These are phyloP conservation scores for Platerodrilus igneus DNA, from an alignment of 2,888 invertebrate genomes.

Conservation along the genomic window DNA sequence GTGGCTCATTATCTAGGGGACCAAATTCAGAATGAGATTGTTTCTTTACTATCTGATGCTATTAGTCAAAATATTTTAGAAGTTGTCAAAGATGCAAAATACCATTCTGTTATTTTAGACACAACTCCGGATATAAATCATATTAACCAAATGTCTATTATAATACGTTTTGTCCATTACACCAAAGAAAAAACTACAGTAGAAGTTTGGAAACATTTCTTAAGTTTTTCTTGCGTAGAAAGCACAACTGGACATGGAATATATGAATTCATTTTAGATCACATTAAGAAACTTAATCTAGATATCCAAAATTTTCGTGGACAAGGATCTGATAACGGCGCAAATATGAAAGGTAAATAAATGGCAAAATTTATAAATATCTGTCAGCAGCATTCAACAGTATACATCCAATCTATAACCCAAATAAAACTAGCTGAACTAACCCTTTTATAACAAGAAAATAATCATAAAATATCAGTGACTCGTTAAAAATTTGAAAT, in stretches of 20 bases:
- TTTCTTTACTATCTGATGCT: not conserved
- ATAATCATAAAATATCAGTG: too few species aligned
- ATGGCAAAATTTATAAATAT: too few species aligned
- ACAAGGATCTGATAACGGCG: conserved; percentile 1
- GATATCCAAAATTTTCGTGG: not conserved
- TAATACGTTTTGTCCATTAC: not conserved
- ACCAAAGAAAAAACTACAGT: conserved; percentile 1
- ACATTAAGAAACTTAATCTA: not conserved
- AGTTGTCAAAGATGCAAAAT: not conserved
- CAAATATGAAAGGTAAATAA: too few species aligned
- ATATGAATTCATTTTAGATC: not conserved
- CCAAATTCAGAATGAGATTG: too few species aligned
- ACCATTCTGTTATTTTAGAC: not conserved
- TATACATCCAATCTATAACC: too few species aligned
- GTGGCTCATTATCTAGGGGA: too few species aligned
- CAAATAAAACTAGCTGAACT: too few species aligned
- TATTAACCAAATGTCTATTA: not conserved
- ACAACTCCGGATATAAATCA: not conserved
- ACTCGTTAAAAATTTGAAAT: too few species aligned
- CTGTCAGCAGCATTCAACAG: too few species aligned
- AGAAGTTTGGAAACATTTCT: too few species aligned
- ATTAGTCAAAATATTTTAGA: not conserved
- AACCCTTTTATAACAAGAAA: too few species aligned
- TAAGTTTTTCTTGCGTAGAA: too few species aligned
- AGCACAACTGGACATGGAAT: not conserved